Evolutionary conservation across 64 coral and sea anemone species (phyloP), one percentile per base, ranked within the genome.

Genomic region (Montipora efflorescens): DNA sequence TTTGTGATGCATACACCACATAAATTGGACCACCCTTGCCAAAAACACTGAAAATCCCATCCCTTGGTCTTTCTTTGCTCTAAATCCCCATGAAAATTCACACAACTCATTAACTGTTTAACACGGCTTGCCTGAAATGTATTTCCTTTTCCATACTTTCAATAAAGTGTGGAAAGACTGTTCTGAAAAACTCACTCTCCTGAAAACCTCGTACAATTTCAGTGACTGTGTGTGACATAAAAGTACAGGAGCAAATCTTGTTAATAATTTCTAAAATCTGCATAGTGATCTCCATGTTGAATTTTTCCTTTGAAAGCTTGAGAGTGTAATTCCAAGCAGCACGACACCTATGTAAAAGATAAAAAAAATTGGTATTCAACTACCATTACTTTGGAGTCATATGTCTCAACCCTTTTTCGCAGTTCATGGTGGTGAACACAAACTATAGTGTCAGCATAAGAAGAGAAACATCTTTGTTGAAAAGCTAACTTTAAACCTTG

Each of bases 291-390:
- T 76, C 7, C 19, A 13, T 3, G 3, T 44, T 47, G 13, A 14
- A 16, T 25, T 67, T 13, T 64, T 77, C 14, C 45, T 62, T 64
- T 36, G 81, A 66, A 75, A 64, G 49, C 16, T 92, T 58, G 20
- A 92, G 82, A 19, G 69, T 77, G 9, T 92, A 92, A 13, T 85
- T 43, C 90, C 90, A 92, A 51, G 75, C 71, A 51, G 90, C 81
- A 52, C 15, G 15, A 44, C 47, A 92, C 48, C 90, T 92, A 21
- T 16, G 67, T 1, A 28, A 48, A 69, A 48, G 4, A 15, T 50
- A 64, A 47, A 87, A 5, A 8, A 68, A 23, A 36, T 5, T 87
- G 55, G 7, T 19, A 16, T 3, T 18, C 44, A 10, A 0, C 16
- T 36, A 36, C 28, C 0, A 36, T 36, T 36, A 36, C 28, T 36